Base-by-base conservation (phyloP, 2,888 invertebrate species). In the Dorcus hopei region DNA sequence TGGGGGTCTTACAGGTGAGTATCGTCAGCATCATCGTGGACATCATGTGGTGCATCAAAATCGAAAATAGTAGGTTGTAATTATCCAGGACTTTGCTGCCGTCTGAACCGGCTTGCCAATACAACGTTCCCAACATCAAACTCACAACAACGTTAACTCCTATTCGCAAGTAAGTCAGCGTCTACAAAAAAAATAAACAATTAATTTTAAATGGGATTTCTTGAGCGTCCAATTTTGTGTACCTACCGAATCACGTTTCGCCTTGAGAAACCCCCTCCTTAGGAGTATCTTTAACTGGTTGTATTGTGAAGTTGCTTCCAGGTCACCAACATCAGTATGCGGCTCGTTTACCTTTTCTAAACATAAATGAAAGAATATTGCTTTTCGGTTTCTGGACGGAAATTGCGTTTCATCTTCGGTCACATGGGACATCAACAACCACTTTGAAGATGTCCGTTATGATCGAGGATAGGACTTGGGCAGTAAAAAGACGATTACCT, bases 11-110 rank as follows among this genome's bases (percentile, higher is more conserved):
- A 93, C 93, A 93, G 9, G 92, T 93, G 38, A 93, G 82, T 61
- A 93, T 90, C 0, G 92, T 93, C 16, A 93, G 81, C 93, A 93
- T 93, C 91, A 93, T 93, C 0, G 92, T 90, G 1, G 91, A 89
- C 90, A 93, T 91, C 83, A 92, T 94, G 70, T 95, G 90, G 77
- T 97, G 96, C 83, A 97, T 91, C 59, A 96, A 83, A 68, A 95
- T 91, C 38, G 95, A 91, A 78, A 97, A 97, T 8, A 96, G 80
- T 60, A 95, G 84, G 79, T 93, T 93, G 70, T 92, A 93, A 77
- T 93, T 93, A 70, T 91, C 90, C 51, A 92, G 70, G 0, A 92
- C 90, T 65, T 89, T 80, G 0, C 88, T 86, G 0, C 91, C 93
- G 64, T 92, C 89, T 61, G 83, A 83, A 1, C 93, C 93, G 2